Base-by-base conservation (phyloP, 2,113 vertebrate species). In the Talpa occidentalis region DNA sequence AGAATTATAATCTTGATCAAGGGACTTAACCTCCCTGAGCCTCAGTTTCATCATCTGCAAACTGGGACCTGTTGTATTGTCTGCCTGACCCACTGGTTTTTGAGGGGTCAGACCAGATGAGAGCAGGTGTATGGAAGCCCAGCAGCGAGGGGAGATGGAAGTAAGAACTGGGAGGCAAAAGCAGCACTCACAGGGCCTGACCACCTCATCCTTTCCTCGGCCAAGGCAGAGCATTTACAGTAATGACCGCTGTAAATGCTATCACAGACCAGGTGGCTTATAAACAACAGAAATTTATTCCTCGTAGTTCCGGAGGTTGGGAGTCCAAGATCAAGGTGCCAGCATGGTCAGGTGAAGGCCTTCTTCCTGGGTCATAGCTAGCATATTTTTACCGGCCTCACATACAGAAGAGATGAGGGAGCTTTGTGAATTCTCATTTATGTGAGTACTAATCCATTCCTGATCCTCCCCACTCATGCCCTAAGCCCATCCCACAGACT, bases 121-220 rank as follows among this genome's bases (percentile, higher is more conserved):
- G 1, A 40, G 5, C 35, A 49, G 1, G 0, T 9, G 5, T 60
- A 28, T 1, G 0, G 22, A 32, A 72, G n/a, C 26, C 24, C 21
- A 22, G 64, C 37, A 1, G 2, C 1, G 22, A 32, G 14, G 10
- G 17, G 32, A 47, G 37, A 11, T 1, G 8, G 22, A 12, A 19
- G 4, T 0, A 0, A 8, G 24, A 30, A 5, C 44, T 42, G 10
- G 37, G 60, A 64, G 37, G 32, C 21, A n/a, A 11, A 19, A 22
- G 11, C 3, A 30, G 30, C 12, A 7, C 17, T 3, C 2, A 4
- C 10, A 1, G 44, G 40, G 28, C 8, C 76, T 7, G 26, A 14
- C 11, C 24, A 5, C 42, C 21, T 81, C 60, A 8, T 5, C 26
- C 26, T 6, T 24, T 1, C 9, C n/a, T 19, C 1, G 26, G 32